These are phyloP conservation scores for Helicoverpa zea DNA, from an alignment of 1,140 invertebrate species.

Conservation along the genomic window DNA sequence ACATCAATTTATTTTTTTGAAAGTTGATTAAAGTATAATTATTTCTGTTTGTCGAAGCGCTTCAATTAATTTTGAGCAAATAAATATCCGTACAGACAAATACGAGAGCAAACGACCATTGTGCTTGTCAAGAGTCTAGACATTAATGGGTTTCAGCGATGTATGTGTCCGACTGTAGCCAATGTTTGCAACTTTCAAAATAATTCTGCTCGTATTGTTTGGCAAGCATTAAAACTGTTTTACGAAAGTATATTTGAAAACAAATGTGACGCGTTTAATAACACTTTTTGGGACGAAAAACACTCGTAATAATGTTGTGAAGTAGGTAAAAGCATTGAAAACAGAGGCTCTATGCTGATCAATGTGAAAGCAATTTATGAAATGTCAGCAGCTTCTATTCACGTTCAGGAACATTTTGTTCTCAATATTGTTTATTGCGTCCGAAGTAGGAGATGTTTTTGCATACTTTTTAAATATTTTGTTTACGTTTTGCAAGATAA, in stretches of 20 bases:
- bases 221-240: background rate
- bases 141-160: conserved; percentile 18
- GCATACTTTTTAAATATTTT: background rate
- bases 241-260: background rate
- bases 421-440: conserved; percentile 14
- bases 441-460: background rate
- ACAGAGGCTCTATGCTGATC: conserved; percentile 1
- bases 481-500: no score
- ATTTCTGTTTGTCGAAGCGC: background rate
- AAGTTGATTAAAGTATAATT: no score
- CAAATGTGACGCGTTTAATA: conserved; percentile 11
- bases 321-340: conserved; percentile 16
- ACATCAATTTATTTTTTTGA: no score
- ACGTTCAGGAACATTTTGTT: conserved; percentile 1
- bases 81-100: conserved; percentile 14
- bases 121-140: conserved; percentile 27
- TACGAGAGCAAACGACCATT: background rate
- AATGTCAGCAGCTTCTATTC: conserved; percentile 20
- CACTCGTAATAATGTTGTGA: background rate
- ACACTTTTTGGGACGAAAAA: background rate
- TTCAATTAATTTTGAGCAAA: conserved; percentile 8
- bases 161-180: background rate
- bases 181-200: conserved; percentile 9
- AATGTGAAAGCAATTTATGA: conserved; percentile 37
- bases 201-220: conserved; percentile 17